Evolutionary conservation across 2,888 invertebrate species (phyloP), one percentile per base, ranked within the genome.

Genomic region (Poecilus cupreus): DNA sequence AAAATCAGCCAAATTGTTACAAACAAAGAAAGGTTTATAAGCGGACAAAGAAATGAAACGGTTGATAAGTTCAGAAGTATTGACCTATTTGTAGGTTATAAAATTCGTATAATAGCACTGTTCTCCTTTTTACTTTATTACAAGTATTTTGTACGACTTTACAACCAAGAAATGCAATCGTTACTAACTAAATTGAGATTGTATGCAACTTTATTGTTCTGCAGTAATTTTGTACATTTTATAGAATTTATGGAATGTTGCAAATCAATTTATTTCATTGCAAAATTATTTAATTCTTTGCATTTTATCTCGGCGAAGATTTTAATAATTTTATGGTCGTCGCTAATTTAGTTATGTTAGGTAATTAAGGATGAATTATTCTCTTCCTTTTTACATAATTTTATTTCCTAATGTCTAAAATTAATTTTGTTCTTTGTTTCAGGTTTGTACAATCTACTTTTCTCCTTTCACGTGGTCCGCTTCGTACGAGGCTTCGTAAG

Each of bases 391-490:
- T 26, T 68, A 18, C 64, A 37, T 68, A 68, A 68, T 68, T 68
- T 68, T 37, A 13, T 68, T 68, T 68, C 64, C 37, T 68, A 18
- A 32, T 32, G 3, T 37, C 20, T 68, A 32, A 32, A 68, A 68
- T 51, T 32, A 68, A 68, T 68, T 68, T 68, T 60, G 22, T 46
- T 68, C 37, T 68, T 68, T 68, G 64, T 68, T 68, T 37, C 64
- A 68, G 64, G 64, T 68, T 68, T 37, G 64, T 68, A 68, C 37
- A 68, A 18, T 68, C 32, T 68, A 6, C 39, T 26, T 26, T 68
- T 68, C 64, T 68, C n/a, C 26, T 13, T 60, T 68, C 64, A 46
- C 13, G 64, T 10, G 22, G 20, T 24, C 24, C 57, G 4, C 6
- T 57, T 57, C 13, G 57, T 68, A 68, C 37, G 64, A n/a, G n/a